These are phyloP conservation scores for Hyperoplus immaculatus DNA, from an alignment of 2,797 vertebrate genomes.

Conservation along the genomic window DNA sequence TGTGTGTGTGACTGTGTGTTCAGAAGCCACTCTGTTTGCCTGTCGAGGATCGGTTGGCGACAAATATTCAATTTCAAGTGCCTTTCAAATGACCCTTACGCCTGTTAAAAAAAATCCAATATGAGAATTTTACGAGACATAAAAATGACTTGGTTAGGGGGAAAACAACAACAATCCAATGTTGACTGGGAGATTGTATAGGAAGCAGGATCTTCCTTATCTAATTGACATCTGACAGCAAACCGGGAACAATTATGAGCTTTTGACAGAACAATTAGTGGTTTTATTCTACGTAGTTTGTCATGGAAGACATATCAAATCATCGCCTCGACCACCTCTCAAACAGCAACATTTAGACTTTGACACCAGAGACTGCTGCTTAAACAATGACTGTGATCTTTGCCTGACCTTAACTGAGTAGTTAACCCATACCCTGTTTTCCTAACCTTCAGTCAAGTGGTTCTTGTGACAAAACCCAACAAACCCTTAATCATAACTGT, in stretches of 20 bases:
- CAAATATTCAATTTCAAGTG: neutral
- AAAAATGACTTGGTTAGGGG: neutral
- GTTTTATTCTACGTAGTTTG: too few species aligned
- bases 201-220: neutral
- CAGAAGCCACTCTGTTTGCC: neutral
- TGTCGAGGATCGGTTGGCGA: neutral
- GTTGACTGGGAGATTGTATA: neutral
- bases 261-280: too few species aligned
- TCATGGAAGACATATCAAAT: neutral
- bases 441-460: too few species aligned
- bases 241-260: neutral
- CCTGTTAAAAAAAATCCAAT: neutral
- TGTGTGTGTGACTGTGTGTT: neutral
- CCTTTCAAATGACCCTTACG: neutral
- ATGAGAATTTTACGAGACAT: neutral
- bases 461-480: too few species aligned
- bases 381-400: too few species aligned
- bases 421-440: too few species aligned
- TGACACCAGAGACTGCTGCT: too few species aligned
- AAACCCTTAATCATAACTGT: too few species aligned
- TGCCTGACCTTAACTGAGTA: too few species aligned
- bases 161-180: neutral
- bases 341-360: too few species aligned
- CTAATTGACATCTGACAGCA: neutral
- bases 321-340: neutral